A percentile compares a stretch with the other conserved stretches of the same genome.
Evolutionary conservation across 2,888 invertebrate genomes (phyloP).

Genomic region (Leptinotarsa rubiginosa): DNA sequence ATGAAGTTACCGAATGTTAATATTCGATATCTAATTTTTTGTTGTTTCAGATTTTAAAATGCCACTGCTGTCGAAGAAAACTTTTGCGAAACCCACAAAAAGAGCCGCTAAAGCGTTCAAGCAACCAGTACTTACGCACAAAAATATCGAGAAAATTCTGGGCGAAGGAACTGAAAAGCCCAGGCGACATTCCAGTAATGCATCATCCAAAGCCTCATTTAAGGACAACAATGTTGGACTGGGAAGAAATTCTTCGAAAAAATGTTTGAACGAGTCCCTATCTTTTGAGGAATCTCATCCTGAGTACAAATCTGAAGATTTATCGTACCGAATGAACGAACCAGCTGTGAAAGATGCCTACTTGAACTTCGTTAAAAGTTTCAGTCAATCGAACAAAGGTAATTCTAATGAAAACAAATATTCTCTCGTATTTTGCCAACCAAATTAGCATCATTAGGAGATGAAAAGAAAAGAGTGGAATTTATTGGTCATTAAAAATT

Average conservation of each 20-base stretch:
- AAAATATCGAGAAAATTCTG: conserved; percentile 27
- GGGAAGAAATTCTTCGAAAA: not conserved
- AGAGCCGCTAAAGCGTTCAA: conserved; percentile 1
- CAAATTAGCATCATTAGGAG: too few species aligned
- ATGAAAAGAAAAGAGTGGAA: too few species aligned
- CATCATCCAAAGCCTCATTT: not conserved
- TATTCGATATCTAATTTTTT: too few species aligned
- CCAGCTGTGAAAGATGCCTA: conserved; percentile 33
- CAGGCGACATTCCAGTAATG: conserved; percentile 9
- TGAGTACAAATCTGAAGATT: conserved; percentile 7
- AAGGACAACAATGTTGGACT: not conserved
- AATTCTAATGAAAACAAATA: not conserved
- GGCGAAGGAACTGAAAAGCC: not conserved
- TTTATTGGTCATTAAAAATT: too few species aligned
- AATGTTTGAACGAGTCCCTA: not conserved
- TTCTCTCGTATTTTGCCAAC: too few species aligned
- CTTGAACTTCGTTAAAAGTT: conserved; percentile 29
- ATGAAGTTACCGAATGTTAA: not conserved
- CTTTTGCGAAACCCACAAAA: conserved; percentile 18
- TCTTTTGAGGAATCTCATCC: conserved; percentile 10
- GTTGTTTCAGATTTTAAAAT: conserved; percentile 8
- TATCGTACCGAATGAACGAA: conserved; percentile 33
- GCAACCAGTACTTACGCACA: conserved; percentile 11
- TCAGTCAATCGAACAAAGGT: conserved; percentile 3
- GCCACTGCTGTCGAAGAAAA: conserved; percentile 25